phyloP scores from a whole-genome alignment of 2,888 invertebrate genomes.

The Asteroscopus sphinx region DNA sequence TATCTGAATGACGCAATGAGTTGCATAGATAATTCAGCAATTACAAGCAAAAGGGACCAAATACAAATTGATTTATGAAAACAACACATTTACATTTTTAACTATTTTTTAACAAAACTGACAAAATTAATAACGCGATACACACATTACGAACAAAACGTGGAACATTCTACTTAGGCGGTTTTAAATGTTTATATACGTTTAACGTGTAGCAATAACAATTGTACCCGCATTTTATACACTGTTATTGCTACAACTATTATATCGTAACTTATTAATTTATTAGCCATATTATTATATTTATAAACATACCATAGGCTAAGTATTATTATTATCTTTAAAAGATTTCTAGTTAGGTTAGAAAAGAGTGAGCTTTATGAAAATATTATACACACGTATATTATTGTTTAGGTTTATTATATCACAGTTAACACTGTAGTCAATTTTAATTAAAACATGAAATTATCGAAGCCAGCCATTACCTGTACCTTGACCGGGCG shows the following conservation, averaged over 20 bases:
- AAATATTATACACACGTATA: slow-evolving; percentile 79
- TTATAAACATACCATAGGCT: slow-evolving; percentile 90
- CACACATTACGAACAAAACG: slow-evolving; percentile 72
- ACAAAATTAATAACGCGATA: slow-evolving; percentile 77
- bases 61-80: slow-evolving; percentile 79
- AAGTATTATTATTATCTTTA: slow-evolving; percentile 87
- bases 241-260: slow-evolving; percentile 73
- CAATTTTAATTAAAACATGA: slow-evolving; percentile 75
- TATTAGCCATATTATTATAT: slow-evolving; percentile 88
- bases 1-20: slow-evolving; percentile 73
- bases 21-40: slow-evolving; percentile 76
- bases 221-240: slow-evolving; percentile 59
- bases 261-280: slow-evolving; percentile 83
- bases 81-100: slow-evolving; percentile 69
- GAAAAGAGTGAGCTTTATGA: slow-evolving; percentile 88
- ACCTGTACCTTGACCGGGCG: slow-evolving; percentile 77
- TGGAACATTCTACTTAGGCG: slow-evolving; percentile 82
- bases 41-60: slow-evolving; percentile 90
- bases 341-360: slow-evolving; percentile 87
- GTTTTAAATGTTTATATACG: slow-evolving; percentile 72
- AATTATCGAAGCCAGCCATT: slow-evolving; percentile 82
- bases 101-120: slow-evolving; percentile 81
- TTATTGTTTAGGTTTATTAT: slow-evolving; percentile 76
- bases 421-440: slow-evolving; percentile 75
- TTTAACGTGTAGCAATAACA: slow-evolving; percentile 70